Evolutionary conservation across 2,797 vertebrate genomes (phyloP), one percentile per base, ranked within the genome.

Genomic region (Rhabdomys pumilio): DNA sequence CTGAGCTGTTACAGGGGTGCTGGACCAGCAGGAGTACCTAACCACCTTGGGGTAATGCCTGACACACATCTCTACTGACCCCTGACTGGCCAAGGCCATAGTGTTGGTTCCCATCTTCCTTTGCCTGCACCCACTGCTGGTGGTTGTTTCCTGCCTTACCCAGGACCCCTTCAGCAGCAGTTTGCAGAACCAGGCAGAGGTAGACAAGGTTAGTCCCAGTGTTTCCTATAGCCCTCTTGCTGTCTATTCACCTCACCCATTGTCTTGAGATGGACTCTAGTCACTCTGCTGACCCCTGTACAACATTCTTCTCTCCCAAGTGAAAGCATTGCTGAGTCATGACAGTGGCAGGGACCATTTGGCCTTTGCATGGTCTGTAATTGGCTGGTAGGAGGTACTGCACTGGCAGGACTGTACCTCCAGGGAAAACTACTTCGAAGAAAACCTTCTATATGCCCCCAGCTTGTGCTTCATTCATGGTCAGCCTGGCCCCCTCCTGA

Each of bases 131-230:
- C 99, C 99, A 0, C 98, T 99, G 98, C 98, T 99, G 79, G 99
- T 99, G 44, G 98, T 99, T 0, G 99, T 99, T 0, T 99, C 99
- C 93, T 99, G 99, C 97, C 99, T 99, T 97, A 99, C 99, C 44
- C 98, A 99, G 93, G 99, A 99, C 97, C 99, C 99, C 1, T 99
- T 99, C 98, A 98, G 99, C 98, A 99, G 99, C 98, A 99, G 99
- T 98, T 96, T 99, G 96, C 99, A 99, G 98, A 99, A 99, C 98
- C 98, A 99, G 1, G 98, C 99, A 0, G 98, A 98, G 53, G 99
- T 99, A 96, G 98, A 95, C 91, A 99, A 99, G 99, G 99, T 99
- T 96, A 98, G 98, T 7, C 3, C 17, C 79, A 38, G 77, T 53
- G 4, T 0, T 1, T 4, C 44, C 29, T 8, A n/a, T 13, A 15